A percentile compares a stretch with the other conserved stretches of the same genome.
phyloP scores from a whole-genome alignment of 2,888 invertebrate species.

The Rhimphoctona megacephalus region DNA sequence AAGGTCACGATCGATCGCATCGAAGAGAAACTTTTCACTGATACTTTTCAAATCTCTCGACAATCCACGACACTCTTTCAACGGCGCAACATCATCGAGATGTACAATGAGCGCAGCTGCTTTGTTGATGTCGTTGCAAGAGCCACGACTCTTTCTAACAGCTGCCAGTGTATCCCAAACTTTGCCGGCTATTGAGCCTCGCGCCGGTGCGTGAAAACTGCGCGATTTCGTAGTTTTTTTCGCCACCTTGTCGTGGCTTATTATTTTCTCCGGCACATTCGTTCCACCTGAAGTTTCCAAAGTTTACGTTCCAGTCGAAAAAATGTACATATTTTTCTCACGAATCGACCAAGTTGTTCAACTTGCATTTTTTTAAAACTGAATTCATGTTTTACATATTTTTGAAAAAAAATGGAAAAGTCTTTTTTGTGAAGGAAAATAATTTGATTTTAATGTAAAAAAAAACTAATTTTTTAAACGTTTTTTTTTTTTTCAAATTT shows the following conservation, averaged over 20 bases:
- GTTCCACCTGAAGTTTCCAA: slow-evolving; percentile 67
- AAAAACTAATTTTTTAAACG: neutral
- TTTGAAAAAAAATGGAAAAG: neutral
- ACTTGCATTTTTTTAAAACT: neutral
- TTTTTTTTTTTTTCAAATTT: neutral
- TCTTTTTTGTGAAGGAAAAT: neutral
- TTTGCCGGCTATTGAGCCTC: slow-evolving; percentile 76
- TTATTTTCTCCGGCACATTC: slow-evolving; percentile 72
- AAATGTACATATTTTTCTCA: neutral
- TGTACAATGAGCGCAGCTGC: slow-evolving; percentile 72
- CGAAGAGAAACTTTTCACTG: slow-evolving; percentile 48
- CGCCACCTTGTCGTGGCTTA: slow-evolving; percentile 75
- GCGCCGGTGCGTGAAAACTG: slow-evolving; percentile 52
- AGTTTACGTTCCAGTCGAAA: neutral
- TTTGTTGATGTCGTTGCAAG: slow-evolving; percentile 69
- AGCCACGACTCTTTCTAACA: slow-evolving; percentile 74
- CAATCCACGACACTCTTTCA: slow-evolving; percentile 16
- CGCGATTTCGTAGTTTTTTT: slow-evolving; percentile 75
- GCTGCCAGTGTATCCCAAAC: slow-evolving; percentile 80
- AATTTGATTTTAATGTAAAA: neutral
- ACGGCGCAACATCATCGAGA: slow-evolving; percentile 54
- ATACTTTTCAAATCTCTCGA: slow-evolving; percentile 19
- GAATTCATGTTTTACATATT: neutral
- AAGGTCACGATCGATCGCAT: slow-evolving; percentile 18
- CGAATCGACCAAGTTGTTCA: neutral